Evolutionary conservation across 2,797 vertebrate genomes (phyloP), one percentile per base, ranked within the genome.

Genomic region (Eurystomus glaucurus): DNA sequence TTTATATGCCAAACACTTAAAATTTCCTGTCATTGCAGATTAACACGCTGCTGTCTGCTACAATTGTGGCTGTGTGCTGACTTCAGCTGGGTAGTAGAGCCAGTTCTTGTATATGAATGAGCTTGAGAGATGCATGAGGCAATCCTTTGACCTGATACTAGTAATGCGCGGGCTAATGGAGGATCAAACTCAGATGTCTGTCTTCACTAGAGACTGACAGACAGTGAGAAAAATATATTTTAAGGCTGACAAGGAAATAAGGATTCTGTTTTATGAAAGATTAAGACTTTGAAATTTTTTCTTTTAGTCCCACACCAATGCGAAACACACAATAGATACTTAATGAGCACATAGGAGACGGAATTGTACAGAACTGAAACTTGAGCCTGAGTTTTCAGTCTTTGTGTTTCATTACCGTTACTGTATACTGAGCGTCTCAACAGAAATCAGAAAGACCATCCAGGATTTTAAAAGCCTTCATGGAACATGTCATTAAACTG

Each of bases 1-100:
- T 83, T 72, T 83, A 33, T 81, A 72, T 9, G n/a, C 26, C 15
- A 89, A 91, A 61, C 10, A n/a, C 31, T 68, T 74, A 64, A 89
- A 68, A 83, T 89, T 69, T 84, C 43, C 62, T 91, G 26, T 80
- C 83, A 43, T 26, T 95, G 54, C 33, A 85, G 71, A 80, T 85
- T 83, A 77, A 31, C 22, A 2, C 75, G 68, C 18, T 86, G 54
- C 12, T 77, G 28, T 66, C 35, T 85, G 25, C 39, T n/a, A 21
- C 14, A 70, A 19, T 20, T 11, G 6, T 50, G 25, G 10, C 26
- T 78, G 57, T 74, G 37, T 85, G 71, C 50, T 61, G n/a, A 31
- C 48, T 71, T 37, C 64, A 70, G n/a, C 10, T 26, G 37, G 2
- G 14, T 18, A 28, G 43, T 31, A 45, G 46, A 58, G 35, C 48